Base-by-base conservation (phyloP, 2,797 vertebrate genomes). In the Denticeps clupeoides region DNA sequence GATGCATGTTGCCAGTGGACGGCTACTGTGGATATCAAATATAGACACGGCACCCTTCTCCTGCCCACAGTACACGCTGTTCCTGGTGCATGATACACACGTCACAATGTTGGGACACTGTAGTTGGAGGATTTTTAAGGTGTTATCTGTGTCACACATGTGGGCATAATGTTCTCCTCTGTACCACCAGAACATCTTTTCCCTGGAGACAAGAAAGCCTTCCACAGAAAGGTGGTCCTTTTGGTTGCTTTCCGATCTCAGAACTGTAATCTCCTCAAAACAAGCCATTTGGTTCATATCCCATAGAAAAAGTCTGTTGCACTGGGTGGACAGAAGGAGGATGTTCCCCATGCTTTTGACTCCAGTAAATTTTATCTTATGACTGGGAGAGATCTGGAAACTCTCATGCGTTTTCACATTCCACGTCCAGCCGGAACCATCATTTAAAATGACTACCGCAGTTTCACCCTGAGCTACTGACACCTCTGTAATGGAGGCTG, bases 361-460 rank as follows among this genome's bases (percentile, higher is more conserved):
- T 38, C 70, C 64, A 4, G 47, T 45, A 52, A 84, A 77, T 53
- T 52, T 59, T 10, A 81, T 31, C 32, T 72, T 63, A 7, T 32
- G 45, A 33, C 60, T 62, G 23, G 68, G 52, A 15, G 50, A 44
- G 51, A 74, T 56, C 3, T 49, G 70, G 2, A 81, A 56, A 24
- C 60, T 58, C 18, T 50, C 60, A 1, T 71, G 15, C 7, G 59
- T 50, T 1, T 43, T 51, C 11, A 68, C 56, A 0, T 60, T 72
- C 74, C 81, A 82, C 37, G 80, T 25, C 74, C 76, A 84, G n/a
- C 69, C 71, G 25, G 63, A 64, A 4, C 81, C 78, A 18, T 81
- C 60, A n/a, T 59, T 56, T 27, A 64, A 60, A 11, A 66, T 42
- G 3, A 64, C 43, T 7, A 74, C 47, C 37, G 68, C 49, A 21